Base-by-base conservation (phyloP, 2,888 invertebrate genomes). In the Drosophila borborema region DNA sequence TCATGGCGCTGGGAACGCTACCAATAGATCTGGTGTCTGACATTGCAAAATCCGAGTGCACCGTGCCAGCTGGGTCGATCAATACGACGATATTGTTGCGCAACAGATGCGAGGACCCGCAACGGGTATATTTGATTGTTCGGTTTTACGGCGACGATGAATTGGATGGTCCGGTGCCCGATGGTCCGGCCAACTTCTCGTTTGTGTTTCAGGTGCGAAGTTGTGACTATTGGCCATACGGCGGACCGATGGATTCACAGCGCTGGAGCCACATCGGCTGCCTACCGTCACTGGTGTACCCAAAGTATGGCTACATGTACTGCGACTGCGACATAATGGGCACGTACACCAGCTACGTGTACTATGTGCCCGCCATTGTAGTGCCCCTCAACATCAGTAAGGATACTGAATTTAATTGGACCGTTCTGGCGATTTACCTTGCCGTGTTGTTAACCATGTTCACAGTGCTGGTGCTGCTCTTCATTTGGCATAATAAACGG, bases 281-380 rank as follows among this genome's bases (percentile, higher is more conserved):
- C 20, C 0, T 31, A 3, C 89, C 85, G 4, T 28, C n/a, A 1
- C 23, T 78, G 53, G 48, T 60, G 0, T 58, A 18, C 10, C 46
- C 73, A 0, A 36, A 7, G 1, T 20, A 7, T 7, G 70, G 70
- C 0, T 20, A 36, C 6, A 45, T 89, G 7, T 31, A 36, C 7
- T 86, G 85, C 38, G 45, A 9, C 0, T 86, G 85, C 59, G 18
- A 0, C 0, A 18, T 72, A 3, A 20, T 86, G n/a, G 63, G 81
- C 14, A 86, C 90, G 2, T 86, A 80, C 18, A 89, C 87, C 31
- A 78, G 74, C 43, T 89, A 76, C 23, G 59, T 72, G n/a, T 71
- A 66, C 36, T 55, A 67, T 34, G 56, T 72, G 8, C 64, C 58
- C 0, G 58, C 74, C 4, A 60, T 65, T 6, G 6, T 0, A 0